Evolutionary conservation across 2,113 vertebrate species (phyloP).

Genomic region (Serilophus lunatus): DNA sequence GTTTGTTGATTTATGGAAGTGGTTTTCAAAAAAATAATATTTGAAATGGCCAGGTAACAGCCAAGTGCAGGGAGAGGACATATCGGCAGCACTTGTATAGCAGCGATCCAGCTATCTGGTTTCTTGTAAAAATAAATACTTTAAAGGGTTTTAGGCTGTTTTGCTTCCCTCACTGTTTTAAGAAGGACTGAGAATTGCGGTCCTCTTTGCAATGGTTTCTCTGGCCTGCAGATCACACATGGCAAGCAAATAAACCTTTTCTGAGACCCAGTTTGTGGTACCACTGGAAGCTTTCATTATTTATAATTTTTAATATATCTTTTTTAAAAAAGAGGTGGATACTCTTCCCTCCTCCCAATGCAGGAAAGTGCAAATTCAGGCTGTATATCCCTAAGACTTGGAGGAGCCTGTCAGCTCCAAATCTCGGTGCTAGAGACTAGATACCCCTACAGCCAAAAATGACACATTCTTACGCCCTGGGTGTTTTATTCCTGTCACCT

Average conservation of each 20-base stretch:
- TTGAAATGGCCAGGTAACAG: conserved; percentile 47
- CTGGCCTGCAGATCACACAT: neutral
- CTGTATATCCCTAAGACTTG: neutral
- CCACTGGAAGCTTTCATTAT: neutral
- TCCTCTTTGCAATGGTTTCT: neutral
- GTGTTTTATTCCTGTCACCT: neutral
- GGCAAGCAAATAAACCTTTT: neutral
- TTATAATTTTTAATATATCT: neutral
- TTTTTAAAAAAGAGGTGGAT: neutral
- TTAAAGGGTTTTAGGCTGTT: neutral
- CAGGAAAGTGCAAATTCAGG: neutral
- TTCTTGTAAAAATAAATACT: conserved; percentile 45
- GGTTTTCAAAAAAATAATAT: conserved; percentile 58
- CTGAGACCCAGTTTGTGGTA: neutral
- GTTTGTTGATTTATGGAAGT: conserved; percentile 59
- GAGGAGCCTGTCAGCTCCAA: neutral
- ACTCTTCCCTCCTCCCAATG: neutral
- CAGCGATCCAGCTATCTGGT: neutral
- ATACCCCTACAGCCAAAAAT: neutral
- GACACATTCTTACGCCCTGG: accelerated
- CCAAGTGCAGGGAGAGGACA: neutral
- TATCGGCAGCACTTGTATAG: neutral
- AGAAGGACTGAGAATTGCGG: neutral
- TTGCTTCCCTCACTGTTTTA: neutral
- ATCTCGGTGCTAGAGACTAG: neutral